Evolutionary conservation across 2,797 vertebrate species (phyloP).

Genomic region (Chloroceryle inda): DNA sequence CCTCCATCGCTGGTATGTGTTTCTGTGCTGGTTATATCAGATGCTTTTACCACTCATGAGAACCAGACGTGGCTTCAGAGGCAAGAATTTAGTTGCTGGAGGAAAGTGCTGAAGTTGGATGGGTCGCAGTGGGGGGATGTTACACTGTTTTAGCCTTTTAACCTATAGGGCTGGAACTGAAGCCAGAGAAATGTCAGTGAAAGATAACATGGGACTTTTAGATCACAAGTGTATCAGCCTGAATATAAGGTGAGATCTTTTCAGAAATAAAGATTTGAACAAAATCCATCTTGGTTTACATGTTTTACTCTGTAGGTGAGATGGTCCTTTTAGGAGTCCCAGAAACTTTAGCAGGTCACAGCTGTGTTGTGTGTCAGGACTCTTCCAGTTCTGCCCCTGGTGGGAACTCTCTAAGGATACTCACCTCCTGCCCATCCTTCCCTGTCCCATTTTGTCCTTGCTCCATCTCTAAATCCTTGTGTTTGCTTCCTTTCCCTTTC

Average conservation of each 20-base stretch:
- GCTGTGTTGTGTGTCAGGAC: not conserved
- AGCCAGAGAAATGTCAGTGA: not conserved
- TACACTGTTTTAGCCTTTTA: not conserved
- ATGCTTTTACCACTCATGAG: not conserved
- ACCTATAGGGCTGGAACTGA: not conserved
- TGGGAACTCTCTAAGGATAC: not conserved
- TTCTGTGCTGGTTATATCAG: not conserved
- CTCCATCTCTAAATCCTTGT: not conserved
- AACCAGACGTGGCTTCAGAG: not conserved
- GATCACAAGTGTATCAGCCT: not conserved
- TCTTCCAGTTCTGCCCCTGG: not conserved
- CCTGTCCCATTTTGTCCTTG: not conserved
- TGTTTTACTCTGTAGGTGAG: not conserved
- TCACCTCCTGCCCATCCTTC: not conserved
- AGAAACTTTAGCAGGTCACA: not conserved
- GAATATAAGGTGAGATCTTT: not conserved
- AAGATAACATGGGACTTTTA: not conserved
- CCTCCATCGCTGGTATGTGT: not conserved
- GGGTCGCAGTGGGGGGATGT: rapidly evolving
- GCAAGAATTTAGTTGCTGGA: not conserved
- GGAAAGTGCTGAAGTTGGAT: not conserved
- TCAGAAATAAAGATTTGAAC: not conserved
- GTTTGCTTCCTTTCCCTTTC: not conserved
- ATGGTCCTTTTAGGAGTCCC: not conserved
- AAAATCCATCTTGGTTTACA: not conserved